Evolutionary conservation across 2,888 invertebrate genomes (phyloP).

Genomic region (Agrochola lota): DNA sequence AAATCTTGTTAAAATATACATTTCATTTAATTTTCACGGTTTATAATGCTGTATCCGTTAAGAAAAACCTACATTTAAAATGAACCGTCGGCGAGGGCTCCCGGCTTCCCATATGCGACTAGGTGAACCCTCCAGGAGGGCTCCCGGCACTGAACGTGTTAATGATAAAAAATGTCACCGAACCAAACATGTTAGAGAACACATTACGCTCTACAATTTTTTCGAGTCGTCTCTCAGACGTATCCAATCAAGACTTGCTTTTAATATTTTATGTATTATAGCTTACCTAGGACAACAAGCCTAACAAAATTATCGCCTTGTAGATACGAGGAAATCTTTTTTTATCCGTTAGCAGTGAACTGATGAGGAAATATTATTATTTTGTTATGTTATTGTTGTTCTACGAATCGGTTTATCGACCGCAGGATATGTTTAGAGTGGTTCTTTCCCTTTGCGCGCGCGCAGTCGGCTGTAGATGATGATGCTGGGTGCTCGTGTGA

Average conservation of each 20-base stretch:
- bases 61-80: too few relatives aligned
- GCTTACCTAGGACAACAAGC: slow-evolving; percentile 15
- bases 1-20: too few relatives aligned
- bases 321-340: slow-evolving; percentile 63
- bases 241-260: background rate
- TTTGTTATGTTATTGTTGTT: slow-evolving; percentile 54
- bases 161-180: too few relatives aligned
- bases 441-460: slow-evolving; percentile 29
- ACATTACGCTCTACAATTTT: too few relatives aligned
- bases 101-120: too few relatives aligned
- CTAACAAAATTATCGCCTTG: slow-evolving; percentile 39
- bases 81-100: too few relatives aligned
- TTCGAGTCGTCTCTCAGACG: background rate
- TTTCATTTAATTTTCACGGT: too few relatives aligned
- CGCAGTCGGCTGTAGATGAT: slow-evolving; percentile 3
- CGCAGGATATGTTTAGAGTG: slow-evolving; percentile 26
- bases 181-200: too few relatives aligned
- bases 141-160: too few relatives aligned
- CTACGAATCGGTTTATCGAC: slow-evolving; percentile 60
- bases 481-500: slow-evolving; percentile 14
- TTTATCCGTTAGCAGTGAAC: slow-evolving; percentile 47
- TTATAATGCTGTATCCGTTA: too few relatives aligned
- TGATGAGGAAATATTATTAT: slow-evolving; percentile 61
- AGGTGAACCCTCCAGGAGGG: too few relatives aligned
- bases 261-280: slow-evolving; percentile 27